phyloP scores from a whole-genome alignment of 1,140 invertebrate species.

The Euschistus heros region DNA sequence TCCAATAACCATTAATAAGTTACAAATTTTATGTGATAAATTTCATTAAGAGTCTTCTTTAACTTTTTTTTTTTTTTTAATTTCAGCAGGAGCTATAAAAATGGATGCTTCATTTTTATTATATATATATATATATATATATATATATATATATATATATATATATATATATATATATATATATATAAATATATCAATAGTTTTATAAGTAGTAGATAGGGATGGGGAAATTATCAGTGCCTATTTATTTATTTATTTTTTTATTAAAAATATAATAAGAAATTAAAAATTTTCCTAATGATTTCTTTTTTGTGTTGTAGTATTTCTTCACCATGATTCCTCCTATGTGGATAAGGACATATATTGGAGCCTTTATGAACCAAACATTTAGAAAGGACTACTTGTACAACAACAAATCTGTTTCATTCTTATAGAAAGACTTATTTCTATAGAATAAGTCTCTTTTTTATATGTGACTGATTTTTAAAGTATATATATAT shows the following conservation, averaged over 20 bases:
- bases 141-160: no score
- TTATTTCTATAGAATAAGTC: no score
- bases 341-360: conserved; percentile 44
- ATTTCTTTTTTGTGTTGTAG: conserved; percentile 30
- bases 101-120: no score
- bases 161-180: no score
- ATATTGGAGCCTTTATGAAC: conserved; percentile 40
- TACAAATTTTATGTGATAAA: no score
- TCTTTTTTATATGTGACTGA: no score
- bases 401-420: conserved; percentile 33
- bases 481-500: no score
- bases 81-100: no score
- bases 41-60: no score
- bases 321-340: conserved; percentile 39
- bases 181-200: neutral
- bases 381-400: conserved; percentile 40
- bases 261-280: neutral
- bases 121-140: no score
- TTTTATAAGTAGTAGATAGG: neutral
- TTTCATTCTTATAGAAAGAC: neutral
- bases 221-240: neutral
- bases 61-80: no score
- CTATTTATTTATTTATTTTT: neutral
- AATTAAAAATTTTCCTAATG: neutral
- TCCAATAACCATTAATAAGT: no score